Percentiles rank a stretch among this genome's conserved stretches.
Conservation (phyloP, 2,888 invertebrate species). For the Ypsolopha scabrella region DNA sequence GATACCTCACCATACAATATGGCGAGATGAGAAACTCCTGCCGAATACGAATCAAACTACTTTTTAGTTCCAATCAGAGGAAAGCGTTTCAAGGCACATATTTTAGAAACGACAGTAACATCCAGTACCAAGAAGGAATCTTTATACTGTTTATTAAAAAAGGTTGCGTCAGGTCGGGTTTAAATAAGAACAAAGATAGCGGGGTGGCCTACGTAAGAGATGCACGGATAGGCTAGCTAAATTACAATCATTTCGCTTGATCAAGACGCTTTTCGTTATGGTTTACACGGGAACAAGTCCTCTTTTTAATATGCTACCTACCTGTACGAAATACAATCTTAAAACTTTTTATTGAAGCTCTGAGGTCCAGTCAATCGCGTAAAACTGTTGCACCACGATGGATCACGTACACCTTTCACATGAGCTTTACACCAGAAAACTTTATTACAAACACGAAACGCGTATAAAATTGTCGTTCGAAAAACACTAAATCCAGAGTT, state of each 20-base stretch:
- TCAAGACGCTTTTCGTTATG: no score
- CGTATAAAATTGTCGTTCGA: neutral
- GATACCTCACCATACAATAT: conserved; percentile 59
- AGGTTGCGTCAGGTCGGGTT: neutral
- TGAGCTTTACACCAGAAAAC: neutral
- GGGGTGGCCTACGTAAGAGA: neutral
- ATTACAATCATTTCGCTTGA: neutral
- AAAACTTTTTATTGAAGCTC: neutral
- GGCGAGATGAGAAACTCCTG: conserved; percentile 45
- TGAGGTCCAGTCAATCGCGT: neutral
- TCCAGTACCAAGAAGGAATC: conserved; percentile 18
- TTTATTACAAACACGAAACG: neutral
- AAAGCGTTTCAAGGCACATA: conserved; percentile 70
- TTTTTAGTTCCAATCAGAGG: conserved; percentile 47
- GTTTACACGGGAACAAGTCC: no score
- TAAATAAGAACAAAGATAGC: neutral
- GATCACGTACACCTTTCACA: neutral
- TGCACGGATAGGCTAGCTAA: neutral
- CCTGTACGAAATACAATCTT: neutral
- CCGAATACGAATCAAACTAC: conserved; percentile 64
- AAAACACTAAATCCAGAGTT: conserved; percentile 11
- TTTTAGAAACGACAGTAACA: conserved; percentile 64
- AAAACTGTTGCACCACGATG: neutral
- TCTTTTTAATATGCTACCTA: neutral
- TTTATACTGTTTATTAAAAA: conserved; percentile 15